Base-by-base conservation (phyloP, 2,888 invertebrate species). In the Drosophila pseudotalamancana region DNA sequence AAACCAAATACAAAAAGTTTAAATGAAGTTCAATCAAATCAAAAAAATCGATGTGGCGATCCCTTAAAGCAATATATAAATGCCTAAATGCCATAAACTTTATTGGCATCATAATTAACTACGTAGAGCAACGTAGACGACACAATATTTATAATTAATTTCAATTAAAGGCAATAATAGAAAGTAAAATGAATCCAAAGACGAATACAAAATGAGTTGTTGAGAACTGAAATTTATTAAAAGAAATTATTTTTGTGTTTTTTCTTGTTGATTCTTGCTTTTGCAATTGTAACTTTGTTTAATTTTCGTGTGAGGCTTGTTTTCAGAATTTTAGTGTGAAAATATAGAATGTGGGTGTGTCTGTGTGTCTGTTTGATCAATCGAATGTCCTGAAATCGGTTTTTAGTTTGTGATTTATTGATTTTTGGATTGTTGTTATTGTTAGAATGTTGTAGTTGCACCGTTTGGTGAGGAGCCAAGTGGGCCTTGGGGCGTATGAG, bases 381-480 rank as follows among this genome's bases (percentile, higher is more conserved):
- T 86, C 73, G 49, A 80, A 83, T 83, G 79, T 46, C 72, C 59
- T 68, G 80, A 56, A 61, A 62, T 66, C 72, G 35, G n/a, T 25
- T 40, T 59, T 76, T 56, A 61, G 25, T 50, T 51, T 45, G 50
- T 64, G 71, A 68, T 46, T 57, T 75, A 64, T 56, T 70, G 60
- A 68, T 50, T 65, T 53, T 39, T 43, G 18, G 11, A 45, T 34
- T 59, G 29, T 56, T 53, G 21, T 21, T 37, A 32, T 63, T 55
- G 54, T 67, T 61, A 31, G 57, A 69, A 72, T 79, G 67, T 43
- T 65, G 42, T 69, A 5, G 56, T 70, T 66, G 46, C 54, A 56
- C 37, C 56, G 51, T 46, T 55, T 70, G 37, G 51, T 18, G 19
- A 18, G n/a, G n/a, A 53, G 46, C 48, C 59, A 72, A 66, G 54